A percentile compares a stretch with the other conserved stretches of the same genome.
phyloP scores from a whole-genome alignment of 2,113 vertebrate species.

The Apodemus sylvaticus region DNA sequence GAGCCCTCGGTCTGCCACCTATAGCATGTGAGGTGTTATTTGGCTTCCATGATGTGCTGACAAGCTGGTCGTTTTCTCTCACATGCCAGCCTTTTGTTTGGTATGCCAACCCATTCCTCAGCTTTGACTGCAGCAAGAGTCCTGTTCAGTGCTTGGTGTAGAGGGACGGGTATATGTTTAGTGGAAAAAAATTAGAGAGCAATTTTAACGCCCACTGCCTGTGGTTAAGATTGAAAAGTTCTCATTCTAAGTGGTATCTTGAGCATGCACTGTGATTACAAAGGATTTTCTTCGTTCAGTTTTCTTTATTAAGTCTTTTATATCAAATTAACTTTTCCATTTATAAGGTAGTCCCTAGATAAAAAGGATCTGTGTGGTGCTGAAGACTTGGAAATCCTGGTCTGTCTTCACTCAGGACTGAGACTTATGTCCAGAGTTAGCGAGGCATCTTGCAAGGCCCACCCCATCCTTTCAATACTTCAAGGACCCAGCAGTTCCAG shows the following conservation, averaged over 20 bases:
- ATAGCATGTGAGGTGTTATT: not conserved
- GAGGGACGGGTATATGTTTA: not conserved
- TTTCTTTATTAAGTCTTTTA: conserved; percentile 50
- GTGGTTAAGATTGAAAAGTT: not conserved
- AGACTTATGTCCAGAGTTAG: not conserved
- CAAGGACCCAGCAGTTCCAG: not conserved
- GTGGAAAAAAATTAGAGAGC: not conserved
- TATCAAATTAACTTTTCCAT: conserved; percentile 46
- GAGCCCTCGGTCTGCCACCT: not conserved
- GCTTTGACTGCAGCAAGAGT: not conserved
- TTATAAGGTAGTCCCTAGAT: not conserved
- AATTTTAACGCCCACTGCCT: not conserved
- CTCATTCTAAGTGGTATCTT: not conserved
- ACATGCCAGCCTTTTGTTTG: conserved; percentile 43
- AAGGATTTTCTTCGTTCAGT: conserved; percentile 44
- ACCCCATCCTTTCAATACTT: not conserved
- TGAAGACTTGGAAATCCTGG: not conserved
- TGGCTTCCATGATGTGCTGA: not conserved
- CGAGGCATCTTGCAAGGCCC: not conserved
- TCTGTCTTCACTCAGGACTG: not conserved
- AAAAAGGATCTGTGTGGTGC: not conserved
- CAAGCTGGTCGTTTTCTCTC: not conserved
- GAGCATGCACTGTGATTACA: conserved; percentile 24
- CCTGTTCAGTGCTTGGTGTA: not conserved
- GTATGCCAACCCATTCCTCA: not conserved